Percentiles rank a stretch among this genome's conserved stretches.
phyloP scores from a whole-genome alignment of 2,113 vertebrate species.

The Dasyornis broadbenti region DNA sequence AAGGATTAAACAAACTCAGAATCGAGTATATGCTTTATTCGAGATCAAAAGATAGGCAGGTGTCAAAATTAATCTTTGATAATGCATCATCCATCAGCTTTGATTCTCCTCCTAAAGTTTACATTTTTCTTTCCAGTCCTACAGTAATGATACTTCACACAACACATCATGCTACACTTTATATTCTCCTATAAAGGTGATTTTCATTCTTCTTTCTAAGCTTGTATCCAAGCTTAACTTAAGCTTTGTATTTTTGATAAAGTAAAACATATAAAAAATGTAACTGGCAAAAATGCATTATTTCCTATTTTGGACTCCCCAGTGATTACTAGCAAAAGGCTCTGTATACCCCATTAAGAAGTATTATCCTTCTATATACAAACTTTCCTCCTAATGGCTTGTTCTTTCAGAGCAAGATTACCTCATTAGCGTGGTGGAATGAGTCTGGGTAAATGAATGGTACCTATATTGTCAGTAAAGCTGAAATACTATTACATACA shows the following conservation, averaged over 20 bases:
- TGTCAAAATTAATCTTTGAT: conserved; percentile 60
- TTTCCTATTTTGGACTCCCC: background rate
- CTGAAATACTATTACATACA: conserved; percentile 1
- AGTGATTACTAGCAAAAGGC: background rate
- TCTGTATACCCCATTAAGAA: background rate
- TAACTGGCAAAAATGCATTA: background rate
- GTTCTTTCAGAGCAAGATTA: conserved; percentile 41
- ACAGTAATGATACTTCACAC: background rate
- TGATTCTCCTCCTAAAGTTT: conserved; percentile 14
- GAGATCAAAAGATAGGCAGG: conserved; percentile 62
- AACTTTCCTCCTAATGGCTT: conserved; percentile 19
- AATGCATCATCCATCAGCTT: conserved; percentile 43
- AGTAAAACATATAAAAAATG: background rate
- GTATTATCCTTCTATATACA: background rate
- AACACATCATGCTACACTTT: background rate
- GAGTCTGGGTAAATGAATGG: conserved; percentile 44
- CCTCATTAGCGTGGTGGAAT: conserved; percentile 39
- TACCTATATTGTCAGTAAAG: conserved; percentile 17
- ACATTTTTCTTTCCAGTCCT: background rate
- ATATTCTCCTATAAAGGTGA: background rate
- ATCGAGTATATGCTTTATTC: conserved; percentile 38
- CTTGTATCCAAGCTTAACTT: background rate
- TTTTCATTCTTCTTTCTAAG: background rate
- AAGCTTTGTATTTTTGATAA: background rate
- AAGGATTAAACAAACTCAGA: conserved; percentile 13